Conservation (phyloP, 2,113 vertebrate species). For the Platycercus adscitus region DNA sequence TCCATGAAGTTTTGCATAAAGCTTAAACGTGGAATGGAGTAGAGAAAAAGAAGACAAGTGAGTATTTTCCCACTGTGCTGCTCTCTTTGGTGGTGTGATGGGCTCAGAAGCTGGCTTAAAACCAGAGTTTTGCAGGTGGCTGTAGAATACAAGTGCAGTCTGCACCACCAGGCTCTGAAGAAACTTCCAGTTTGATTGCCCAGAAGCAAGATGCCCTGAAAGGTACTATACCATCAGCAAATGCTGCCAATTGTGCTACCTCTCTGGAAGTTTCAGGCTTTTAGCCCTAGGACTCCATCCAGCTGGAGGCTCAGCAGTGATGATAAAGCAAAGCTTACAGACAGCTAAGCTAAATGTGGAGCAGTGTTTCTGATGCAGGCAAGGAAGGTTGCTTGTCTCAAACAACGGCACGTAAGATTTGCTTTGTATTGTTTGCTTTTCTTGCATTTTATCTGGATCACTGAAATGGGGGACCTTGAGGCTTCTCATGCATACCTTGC, state of each 20-base stretch:
- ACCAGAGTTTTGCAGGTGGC: background rate
- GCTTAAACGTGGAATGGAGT: background rate
- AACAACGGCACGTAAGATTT: background rate
- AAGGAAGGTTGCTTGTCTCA: slow-evolving; percentile 7
- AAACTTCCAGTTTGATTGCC: slow-evolving; percentile 45
- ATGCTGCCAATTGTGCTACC: slow-evolving; percentile 49
- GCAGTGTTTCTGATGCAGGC: slow-evolving; percentile 43
- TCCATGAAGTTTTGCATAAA: background rate
- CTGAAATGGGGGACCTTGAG: background rate
- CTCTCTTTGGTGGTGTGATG: background rate
- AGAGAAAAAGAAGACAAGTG: background rate
- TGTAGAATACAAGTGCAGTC: background rate
- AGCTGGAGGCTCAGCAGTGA: slow-evolving; percentile 59
- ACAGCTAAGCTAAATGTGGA: slow-evolving; percentile 39
- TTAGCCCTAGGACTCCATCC: slow-evolving; percentile 71
- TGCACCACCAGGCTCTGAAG: slow-evolving; percentile 15
- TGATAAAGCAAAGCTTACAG: slow-evolving; percentile 70
- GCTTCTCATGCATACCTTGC: background rate
- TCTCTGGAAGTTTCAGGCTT: slow-evolving; percentile 65
- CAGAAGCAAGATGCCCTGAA: slow-evolving; percentile 26
- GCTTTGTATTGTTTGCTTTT: background rate
- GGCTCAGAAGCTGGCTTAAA: background rate
- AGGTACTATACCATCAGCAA: background rate
- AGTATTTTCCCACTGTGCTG: background rate
- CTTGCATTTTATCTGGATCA: background rate